Percentiles rank a stretch among this genome's conserved stretches.
phyloP scores from a whole-genome alignment of 2,888 invertebrate species.

The Diarsia mendica region DNA sequence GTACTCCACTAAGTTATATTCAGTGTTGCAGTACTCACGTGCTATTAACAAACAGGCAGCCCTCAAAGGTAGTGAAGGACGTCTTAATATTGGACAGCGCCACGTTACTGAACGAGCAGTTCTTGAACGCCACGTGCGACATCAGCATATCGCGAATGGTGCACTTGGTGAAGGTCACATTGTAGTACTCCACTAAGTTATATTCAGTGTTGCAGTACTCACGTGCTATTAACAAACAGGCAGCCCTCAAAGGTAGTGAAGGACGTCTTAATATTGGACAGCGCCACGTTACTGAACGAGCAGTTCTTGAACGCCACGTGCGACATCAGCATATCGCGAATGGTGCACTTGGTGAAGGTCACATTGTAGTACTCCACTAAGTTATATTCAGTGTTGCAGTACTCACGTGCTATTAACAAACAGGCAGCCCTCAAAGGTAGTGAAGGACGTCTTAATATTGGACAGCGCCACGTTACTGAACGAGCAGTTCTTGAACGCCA shows the following conservation, averaged over 20 bases:
- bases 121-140: conserved; percentile 93
- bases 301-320: conserved; percentile 94
- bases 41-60: conserved; percentile 91
- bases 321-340: conserved; percentile 92
- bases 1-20: too few species aligned
- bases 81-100: conserved; percentile 93
- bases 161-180: conserved; percentile 91
- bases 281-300: conserved; percentile 92
- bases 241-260: conserved; percentile 92
- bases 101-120: conserved; percentile 92
- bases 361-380: conserved; percentile 90
- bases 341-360: conserved; percentile 91
- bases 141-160: conserved; percentile 92
- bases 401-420: conserved; percentile 92
- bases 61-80: conserved; percentile 92
- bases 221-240: conserved; percentile 92
- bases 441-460: conserved; percentile 93
- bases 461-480: conserved; percentile 93
- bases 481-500: conserved; percentile 92
- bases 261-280: conserved; percentile 93
- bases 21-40: conserved; percentile 86
- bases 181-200: conserved; percentile 90
- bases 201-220: conserved; percentile 65
- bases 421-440: conserved; percentile 91
- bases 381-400: too few species aligned